Evolutionary conservation across 2,888 invertebrate species (phyloP).

Genomic region (Dicycla oo): DNA sequence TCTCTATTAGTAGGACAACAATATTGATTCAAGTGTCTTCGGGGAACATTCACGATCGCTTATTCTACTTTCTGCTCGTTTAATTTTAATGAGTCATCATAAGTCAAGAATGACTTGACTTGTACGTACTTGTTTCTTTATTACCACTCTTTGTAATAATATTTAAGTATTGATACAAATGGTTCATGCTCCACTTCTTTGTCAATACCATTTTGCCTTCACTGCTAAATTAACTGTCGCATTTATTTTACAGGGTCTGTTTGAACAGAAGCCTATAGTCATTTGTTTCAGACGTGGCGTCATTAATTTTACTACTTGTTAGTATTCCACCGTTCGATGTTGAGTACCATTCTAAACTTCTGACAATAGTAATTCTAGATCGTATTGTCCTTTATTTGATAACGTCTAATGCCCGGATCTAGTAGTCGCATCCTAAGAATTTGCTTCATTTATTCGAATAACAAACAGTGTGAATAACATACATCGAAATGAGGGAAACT

Average conservation of each 20-base stretch:
- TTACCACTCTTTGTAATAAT: conserved; percentile 25
- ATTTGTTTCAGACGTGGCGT: conserved; percentile 24
- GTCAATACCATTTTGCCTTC: conserved; percentile 3
- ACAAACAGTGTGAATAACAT: too few relatives aligned
- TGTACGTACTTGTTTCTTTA: conserved; percentile 11
- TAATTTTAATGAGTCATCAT: conserved; percentile 53
- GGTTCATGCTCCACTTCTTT: conserved; percentile 1
- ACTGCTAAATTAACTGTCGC: conserved; percentile 10
- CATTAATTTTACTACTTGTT: conserved; percentile 31
- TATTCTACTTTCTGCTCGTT: conserved; percentile 41
- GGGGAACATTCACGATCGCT: conserved; percentile 27
- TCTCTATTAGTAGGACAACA: conserved; percentile 22
- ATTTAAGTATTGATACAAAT: conserved; percentile 11
- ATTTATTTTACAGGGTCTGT: conserved; percentile 16
- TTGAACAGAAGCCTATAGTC: conserved; percentile 3
- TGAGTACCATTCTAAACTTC: not conserved
- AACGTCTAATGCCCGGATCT: not conserved
- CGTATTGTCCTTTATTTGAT: not conserved
- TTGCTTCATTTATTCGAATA: not conserved
- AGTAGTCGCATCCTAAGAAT: not conserved
- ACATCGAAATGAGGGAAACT: too few relatives aligned
- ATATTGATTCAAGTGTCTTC: conserved; percentile 62
- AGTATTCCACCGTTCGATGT: conserved; percentile 4
- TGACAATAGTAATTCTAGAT: not conserved
- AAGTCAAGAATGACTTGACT: conserved; percentile 23